phyloP scores from a whole-genome alignment of 1,140 invertebrate genomes.

The Sinella curviseta region DNA sequence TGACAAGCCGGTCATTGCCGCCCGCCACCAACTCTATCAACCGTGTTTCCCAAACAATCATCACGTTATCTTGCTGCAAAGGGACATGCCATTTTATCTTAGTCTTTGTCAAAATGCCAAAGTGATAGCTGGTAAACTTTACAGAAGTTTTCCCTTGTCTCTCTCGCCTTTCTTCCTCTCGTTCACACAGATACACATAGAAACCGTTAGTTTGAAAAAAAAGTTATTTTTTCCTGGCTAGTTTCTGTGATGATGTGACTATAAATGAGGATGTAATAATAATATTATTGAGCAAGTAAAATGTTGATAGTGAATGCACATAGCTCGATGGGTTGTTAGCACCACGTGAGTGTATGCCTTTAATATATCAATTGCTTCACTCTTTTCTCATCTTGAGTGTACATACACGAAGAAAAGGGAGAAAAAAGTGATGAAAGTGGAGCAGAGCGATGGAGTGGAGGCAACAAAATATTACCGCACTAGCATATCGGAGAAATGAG shows the following conservation, averaged over 20 bases:
- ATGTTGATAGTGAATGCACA: too few relatives aligned
- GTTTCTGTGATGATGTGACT: background rate
- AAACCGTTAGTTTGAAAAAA: background rate
- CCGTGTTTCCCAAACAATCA: slow-evolving; percentile 3
- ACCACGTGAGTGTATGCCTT: background rate
- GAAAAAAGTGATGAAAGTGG: background rate
- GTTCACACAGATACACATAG: background rate
- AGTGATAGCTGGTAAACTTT: slow-evolving; percentile 13
- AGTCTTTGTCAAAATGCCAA: slow-evolving; percentile 19
- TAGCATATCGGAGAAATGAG: background rate
- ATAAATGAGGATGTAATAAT: background rate
- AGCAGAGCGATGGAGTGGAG: background rate
- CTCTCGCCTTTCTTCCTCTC: background rate
- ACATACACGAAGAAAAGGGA: background rate
- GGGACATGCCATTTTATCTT: background rate
- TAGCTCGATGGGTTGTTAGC: too few relatives aligned
- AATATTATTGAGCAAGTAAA: too few relatives aligned
- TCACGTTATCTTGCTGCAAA: background rate
- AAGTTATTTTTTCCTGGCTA: background rate
- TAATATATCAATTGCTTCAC: slow-evolving; percentile 1
- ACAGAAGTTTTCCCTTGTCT: background rate
- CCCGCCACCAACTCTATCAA: background rate
- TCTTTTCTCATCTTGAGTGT: background rate
- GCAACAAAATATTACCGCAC: background rate
- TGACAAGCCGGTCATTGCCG: background rate